phyloP scores from a whole-genome alignment of 2,113 vertebrate genomes.

The Oenanthe oenanthe region DNA sequence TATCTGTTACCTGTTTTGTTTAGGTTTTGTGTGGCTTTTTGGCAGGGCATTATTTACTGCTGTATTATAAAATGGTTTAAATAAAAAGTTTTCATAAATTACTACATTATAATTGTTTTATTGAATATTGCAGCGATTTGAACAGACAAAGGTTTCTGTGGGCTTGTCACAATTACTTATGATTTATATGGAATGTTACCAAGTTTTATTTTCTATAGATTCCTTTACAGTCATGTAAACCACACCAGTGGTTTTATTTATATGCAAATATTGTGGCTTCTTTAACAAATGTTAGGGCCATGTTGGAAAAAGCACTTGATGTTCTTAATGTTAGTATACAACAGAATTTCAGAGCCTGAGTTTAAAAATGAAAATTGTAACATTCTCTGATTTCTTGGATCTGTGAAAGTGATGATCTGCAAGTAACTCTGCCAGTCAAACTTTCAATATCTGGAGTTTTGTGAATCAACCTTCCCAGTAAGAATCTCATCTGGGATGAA shows the following conservation, averaged over 20 bases:
- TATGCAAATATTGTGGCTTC: not conserved
- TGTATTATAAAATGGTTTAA: not conserved
- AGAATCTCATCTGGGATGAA: not conserved
- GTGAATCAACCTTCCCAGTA: not conserved
- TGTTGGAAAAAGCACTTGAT: not conserved
- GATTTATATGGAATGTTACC: not conserved
- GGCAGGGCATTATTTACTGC: not conserved
- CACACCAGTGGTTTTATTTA: not conserved
- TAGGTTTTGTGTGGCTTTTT: not conserved
- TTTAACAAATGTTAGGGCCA: not conserved
- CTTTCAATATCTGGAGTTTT: not conserved
- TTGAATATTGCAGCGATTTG: not conserved
- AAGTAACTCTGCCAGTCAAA: not conserved
- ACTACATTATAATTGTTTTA: not conserved
- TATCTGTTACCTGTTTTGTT: not conserved
- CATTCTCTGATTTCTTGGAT: not conserved
- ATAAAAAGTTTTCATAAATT: not conserved
- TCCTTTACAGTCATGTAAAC: not conserved
- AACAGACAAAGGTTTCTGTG: not conserved
- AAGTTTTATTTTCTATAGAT: not conserved
- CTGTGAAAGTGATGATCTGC: accelerated
- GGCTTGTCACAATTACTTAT: not conserved
- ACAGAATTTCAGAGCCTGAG: not conserved
- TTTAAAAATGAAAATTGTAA: not conserved
- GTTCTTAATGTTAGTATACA: not conserved